Percentiles rank a stretch among this genome's conserved stretches.
Evolutionary conservation across 2,888 invertebrate species (phyloP).

Genomic region (Latrodectus hesperus): DNA sequence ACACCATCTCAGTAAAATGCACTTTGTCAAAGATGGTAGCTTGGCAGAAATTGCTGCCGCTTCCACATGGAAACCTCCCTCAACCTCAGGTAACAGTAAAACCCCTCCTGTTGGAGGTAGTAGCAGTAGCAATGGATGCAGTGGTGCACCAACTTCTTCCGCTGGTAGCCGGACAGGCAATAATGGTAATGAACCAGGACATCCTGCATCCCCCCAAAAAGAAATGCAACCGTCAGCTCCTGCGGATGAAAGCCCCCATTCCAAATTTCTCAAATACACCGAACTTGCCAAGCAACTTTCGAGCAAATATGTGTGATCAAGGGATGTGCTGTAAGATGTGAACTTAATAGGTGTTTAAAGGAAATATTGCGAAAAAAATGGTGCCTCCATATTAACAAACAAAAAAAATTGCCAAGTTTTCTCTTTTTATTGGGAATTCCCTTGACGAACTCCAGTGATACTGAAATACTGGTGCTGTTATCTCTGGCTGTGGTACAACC

Average conservation of each 20-base stretch:
- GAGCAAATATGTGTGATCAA: constrained; percentile 83
- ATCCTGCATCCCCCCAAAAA: constrained; percentile 52
- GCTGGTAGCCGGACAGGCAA: constrained; percentile 71
- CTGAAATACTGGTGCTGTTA: constrained; percentile 56
- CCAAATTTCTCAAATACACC: constrained; percentile 98
- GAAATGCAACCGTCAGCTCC: constrained; percentile 71
- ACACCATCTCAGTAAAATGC: constrained; percentile 96
- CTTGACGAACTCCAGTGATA: constrained; percentile 51
- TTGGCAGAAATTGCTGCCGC: constrained; percentile 83
- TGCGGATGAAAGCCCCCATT: constrained; percentile 93
- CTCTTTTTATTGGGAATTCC: constrained; percentile 57
- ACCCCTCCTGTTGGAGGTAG: constrained; percentile 7
- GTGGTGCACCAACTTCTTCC: constrained; percentile 74
- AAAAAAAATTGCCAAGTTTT: constrained; percentile 61
- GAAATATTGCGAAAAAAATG: constrained; percentile 37
- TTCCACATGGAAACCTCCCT: constrained; percentile 70
- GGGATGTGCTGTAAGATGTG: constrained; percentile 38
- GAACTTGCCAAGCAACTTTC: constrained; percentile 98
- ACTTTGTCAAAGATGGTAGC: constrained; percentile 93
- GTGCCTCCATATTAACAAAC: constrained; percentile 39
- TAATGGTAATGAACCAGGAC: constrained; percentile 77
- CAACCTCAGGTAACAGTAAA: constrained; percentile 54
- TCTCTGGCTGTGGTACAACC: constrained; percentile 21
- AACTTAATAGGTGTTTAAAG: constrained; percentile 16
- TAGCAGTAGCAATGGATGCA: constrained; percentile 67